Conservation (phyloP, 2,797 vertebrate species). For the Pogoniulus pusillus region DNA sequence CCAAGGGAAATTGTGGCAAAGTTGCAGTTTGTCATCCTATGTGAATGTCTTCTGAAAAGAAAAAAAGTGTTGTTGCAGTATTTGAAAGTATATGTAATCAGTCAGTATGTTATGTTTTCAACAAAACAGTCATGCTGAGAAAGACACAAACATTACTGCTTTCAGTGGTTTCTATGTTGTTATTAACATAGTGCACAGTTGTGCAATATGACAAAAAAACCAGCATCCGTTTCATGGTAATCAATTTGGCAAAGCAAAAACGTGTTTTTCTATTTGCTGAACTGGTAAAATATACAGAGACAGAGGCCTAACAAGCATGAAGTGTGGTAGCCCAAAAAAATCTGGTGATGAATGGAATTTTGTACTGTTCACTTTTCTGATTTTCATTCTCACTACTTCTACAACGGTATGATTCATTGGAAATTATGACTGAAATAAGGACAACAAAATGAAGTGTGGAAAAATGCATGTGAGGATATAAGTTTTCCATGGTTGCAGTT, state of each 20-base stretch:
- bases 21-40: neutral
- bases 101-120: neutral
- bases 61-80: neutral
- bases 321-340: neutral
- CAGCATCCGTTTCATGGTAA: fast-evolving
- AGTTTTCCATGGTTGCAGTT: neutral
- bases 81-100: neutral
- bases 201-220: neutral
- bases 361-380: neutral
- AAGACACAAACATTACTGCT: neutral
- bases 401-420: neutral
- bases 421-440: neutral
- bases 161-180: neutral
- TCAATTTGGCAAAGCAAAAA: neutral
- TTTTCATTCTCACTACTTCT: neutral
- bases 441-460: neutral
- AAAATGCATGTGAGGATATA: neutral
- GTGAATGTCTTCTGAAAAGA: neutral
- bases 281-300: neutral
- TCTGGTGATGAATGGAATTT: neutral
- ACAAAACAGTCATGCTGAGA: neutral
- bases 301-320: neutral
- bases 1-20: neutral
- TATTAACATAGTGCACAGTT: neutral
- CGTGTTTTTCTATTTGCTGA: neutral